Percentiles rank a stretch among this genome's conserved stretches.
phyloP scores from a whole-genome alignment of 2,797 vertebrate species.

The Chrysocyon brachyurus region DNA sequence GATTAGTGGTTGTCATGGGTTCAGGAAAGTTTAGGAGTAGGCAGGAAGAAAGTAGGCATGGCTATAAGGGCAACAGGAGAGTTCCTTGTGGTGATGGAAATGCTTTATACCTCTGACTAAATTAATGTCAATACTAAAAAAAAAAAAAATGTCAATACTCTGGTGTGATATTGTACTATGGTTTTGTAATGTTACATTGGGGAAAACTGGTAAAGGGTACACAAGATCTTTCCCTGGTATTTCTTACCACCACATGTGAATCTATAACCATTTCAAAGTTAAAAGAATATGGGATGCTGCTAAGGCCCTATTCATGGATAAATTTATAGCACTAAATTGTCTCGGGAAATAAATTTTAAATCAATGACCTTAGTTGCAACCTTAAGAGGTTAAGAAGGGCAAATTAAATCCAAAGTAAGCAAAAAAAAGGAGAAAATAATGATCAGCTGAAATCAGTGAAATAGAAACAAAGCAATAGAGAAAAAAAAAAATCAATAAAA shows the following conservation, averaged over 20 bases:
- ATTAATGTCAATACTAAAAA: not conserved
- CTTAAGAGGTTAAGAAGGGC: not conserved
- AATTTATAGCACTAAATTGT: not conserved
- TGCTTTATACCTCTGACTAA: not conserved
- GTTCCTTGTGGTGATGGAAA: not conserved
- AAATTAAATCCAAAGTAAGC: constrained; percentile 26
- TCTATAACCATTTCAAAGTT: not conserved
- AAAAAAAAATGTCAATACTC: not conserved
- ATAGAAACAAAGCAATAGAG: not conserved
- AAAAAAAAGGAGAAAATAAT: not conserved
- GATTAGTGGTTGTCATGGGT: not conserved
- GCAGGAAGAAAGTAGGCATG: not conserved
- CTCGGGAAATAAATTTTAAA: not conserved
- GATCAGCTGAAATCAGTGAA: not conserved
- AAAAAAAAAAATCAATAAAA: not conserved
- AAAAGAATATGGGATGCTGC: not conserved
- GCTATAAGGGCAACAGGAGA: not conserved
- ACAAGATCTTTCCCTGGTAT: not conserved
- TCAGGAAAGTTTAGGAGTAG: not conserved
- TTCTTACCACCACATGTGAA: not conserved
- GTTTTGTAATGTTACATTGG: not conserved
- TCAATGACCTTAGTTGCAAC: not conserved
- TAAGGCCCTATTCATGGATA: not conserved
- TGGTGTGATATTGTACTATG: not conserved
- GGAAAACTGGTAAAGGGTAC: not conserved